Conservation (phyloP, 2,113 vertebrate species). For the Heterotis niloticus region DNA sequence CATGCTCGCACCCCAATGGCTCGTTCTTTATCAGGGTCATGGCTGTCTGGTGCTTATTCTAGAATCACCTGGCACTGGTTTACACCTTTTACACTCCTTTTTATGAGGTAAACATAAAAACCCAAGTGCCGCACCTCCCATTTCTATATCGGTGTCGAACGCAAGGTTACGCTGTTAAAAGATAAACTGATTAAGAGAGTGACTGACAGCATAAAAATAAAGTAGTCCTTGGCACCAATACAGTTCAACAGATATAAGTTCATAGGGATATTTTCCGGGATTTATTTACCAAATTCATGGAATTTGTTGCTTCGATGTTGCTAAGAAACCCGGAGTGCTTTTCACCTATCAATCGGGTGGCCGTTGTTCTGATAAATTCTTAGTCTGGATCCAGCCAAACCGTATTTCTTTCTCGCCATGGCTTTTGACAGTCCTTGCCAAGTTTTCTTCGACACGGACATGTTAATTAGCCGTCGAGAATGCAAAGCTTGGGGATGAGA, state of each 20-base stretch:
- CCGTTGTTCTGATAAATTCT: not conserved
- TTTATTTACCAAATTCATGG: not conserved
- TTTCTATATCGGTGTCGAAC: too few species aligned
- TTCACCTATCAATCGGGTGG: not conserved
- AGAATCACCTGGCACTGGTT: too few species aligned
- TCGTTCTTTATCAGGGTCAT: too few species aligned
- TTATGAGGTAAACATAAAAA: too few species aligned
- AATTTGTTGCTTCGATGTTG: constrained; percentile 4
- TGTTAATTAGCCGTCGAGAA: not conserved
- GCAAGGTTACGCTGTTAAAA: not conserved
- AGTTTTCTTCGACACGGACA: not conserved
- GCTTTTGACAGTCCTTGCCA: not conserved
- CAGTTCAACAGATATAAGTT: not conserved
- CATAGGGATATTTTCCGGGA: not conserved
- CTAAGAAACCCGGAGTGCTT: not conserved
- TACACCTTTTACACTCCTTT: too few species aligned
- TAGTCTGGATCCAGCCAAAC: not conserved
- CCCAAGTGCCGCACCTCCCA: too few species aligned
- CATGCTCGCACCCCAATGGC: too few species aligned
- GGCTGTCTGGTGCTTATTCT: too few species aligned
- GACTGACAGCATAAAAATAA: too few species aligned
- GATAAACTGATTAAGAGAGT: not conserved
- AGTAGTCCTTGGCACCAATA: too few species aligned
- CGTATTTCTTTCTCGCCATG: too few species aligned
- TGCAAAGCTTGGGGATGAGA: not conserved